phyloP scores from a whole-genome alignment of 2,888 invertebrate genomes.

The Leptura quadrifasciata region DNA sequence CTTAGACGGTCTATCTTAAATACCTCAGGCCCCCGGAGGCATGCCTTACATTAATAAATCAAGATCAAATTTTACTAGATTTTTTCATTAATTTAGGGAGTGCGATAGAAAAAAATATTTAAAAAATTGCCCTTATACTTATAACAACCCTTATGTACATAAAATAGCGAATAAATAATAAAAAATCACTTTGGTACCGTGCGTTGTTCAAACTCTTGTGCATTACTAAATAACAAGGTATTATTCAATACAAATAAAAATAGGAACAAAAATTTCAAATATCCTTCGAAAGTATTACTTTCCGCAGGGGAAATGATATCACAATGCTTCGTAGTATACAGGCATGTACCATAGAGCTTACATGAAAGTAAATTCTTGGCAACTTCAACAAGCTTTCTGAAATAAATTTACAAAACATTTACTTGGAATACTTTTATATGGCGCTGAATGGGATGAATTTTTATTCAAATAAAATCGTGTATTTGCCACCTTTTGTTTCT shows the following conservation, averaged over 20 bases:
- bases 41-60: no score
- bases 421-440: background rate
- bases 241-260: background rate
- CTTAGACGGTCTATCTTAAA: no score
- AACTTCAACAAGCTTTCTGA: background rate
- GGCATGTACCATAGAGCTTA: background rate
- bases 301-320: background rate
- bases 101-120: no score
- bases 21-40: no score
- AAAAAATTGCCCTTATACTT: no score
- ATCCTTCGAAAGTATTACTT: background rate
- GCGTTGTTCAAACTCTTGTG: no score
- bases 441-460: background rate
- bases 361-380: background rate
- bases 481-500: background rate
- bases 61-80: no score
- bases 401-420: background rate
- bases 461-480: background rate
- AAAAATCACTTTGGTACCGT: no score
- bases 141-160: no score
- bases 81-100: no score
- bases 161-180: no score
- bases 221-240: background rate
- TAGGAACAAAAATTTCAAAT: background rate
- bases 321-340: background rate